Evolutionary conservation across 2,888 invertebrate genomes (phyloP).

Genomic region (Melipona bicolor): DNA sequence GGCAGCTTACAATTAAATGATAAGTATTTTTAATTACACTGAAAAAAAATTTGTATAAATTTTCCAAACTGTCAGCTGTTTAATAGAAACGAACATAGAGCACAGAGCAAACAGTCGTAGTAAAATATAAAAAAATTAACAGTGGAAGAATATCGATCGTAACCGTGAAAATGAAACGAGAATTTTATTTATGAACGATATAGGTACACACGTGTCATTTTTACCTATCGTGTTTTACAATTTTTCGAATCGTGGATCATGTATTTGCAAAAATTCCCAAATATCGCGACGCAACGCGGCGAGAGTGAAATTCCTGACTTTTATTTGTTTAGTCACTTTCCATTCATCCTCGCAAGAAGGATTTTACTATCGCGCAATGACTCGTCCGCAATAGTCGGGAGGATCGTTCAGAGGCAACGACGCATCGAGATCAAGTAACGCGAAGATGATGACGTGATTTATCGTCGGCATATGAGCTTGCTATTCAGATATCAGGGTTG

Average conservation of each 20-base stretch:
- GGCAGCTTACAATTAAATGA: no score
- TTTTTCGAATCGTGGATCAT: background rate
- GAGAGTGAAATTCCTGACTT: background rate
- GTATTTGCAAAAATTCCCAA: background rate
- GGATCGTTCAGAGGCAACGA: background rate
- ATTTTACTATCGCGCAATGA: background rate
- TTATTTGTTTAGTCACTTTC: background rate
- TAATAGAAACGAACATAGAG: no score
- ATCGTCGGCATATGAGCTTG: constrained; percentile 42
- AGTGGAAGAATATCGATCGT: background rate
- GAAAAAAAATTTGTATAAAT: no score
- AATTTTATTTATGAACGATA: background rate
- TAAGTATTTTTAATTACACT: no score
- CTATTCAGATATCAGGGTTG: constrained; percentile 40
- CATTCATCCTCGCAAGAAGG: background rate
- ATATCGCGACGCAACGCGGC: background rate
- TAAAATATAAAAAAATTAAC: no score
- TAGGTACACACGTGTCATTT: background rate
- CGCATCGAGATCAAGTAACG: constrained; percentile 22
- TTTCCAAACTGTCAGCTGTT: no score
- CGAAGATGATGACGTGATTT: constrained; percentile 43
- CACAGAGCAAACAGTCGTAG: no score
- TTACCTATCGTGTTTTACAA: background rate
- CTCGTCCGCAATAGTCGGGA: background rate
- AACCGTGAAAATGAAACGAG: background rate